Evolutionary conservation across 2,888 invertebrate species (phyloP).

Genomic region (Caenorhabditis macrosperma): DNA sequence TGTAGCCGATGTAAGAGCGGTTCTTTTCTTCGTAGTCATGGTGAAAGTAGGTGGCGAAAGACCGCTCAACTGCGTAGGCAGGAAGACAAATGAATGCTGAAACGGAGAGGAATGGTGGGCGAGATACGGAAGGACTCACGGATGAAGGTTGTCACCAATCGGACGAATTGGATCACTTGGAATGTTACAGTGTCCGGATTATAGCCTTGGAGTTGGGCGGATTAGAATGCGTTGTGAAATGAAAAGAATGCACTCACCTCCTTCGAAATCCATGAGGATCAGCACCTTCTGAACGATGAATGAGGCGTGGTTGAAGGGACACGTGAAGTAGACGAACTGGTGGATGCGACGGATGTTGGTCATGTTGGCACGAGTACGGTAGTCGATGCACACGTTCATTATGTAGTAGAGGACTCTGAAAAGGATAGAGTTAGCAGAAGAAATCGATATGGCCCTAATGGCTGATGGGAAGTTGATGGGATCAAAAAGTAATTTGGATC

Average conservation of each 20-base stretch:
- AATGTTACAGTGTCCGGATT: conserved; percentile 9
- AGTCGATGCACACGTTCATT: conserved; percentile 41
- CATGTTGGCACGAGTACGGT: conserved; percentile 29
- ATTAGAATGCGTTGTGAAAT: not conserved
- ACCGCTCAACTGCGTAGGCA: conserved; percentile 35
- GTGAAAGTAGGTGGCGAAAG: conserved; percentile 34
- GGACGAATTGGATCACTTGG: conserved; percentile 25
- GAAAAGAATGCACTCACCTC: conserved; percentile 11
- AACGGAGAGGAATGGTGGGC: not conserved
- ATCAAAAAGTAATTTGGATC: not conserved
- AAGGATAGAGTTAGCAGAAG: too few relatives aligned
- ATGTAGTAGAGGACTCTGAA: conserved; percentile 37
- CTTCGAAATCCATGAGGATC: conserved; percentile 28
- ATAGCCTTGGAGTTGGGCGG: conserved; percentile 4
- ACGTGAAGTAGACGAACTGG: conserved; percentile 36
- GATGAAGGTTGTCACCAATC: conserved; percentile 13
- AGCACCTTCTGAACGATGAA: conserved; percentile 40
- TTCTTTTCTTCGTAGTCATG: conserved; percentile 33
- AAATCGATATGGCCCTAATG: too few relatives aligned
- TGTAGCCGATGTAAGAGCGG: conserved; percentile 34
- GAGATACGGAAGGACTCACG: not conserved
- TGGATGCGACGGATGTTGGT: conserved; percentile 43
- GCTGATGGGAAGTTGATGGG: too few relatives aligned
- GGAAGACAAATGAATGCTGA: conserved; percentile 39
- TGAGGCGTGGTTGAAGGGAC: conserved; percentile 27